phyloP scores from a whole-genome alignment of 2,113 vertebrate genomes.

The Lepus americanus region DNA sequence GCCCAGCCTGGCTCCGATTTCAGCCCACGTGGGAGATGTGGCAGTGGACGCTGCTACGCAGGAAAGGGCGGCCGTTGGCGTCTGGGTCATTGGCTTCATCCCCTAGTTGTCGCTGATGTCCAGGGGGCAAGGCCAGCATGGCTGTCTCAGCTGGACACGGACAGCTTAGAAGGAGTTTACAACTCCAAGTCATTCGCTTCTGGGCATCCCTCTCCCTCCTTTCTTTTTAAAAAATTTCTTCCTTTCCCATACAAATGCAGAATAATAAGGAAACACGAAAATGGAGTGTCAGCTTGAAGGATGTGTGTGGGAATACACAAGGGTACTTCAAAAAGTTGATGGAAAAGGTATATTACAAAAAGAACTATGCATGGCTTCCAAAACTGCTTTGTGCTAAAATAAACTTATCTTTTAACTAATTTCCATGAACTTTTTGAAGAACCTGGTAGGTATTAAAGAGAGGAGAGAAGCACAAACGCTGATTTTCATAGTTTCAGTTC shows the following conservation, averaged over 20 bases:
- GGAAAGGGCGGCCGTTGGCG: accelerated
- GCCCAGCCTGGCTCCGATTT: not conserved
- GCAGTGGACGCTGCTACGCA: accelerated
- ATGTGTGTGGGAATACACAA: no score
- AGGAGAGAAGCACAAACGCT: no score
- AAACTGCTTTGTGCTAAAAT: no score
- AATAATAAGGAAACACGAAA: not conserved
- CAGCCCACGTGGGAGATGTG: not conserved
- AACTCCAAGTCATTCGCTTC: not conserved
- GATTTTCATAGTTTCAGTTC: not conserved
- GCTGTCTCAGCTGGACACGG: not conserved
- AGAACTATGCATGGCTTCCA: no score
- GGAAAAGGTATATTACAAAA: no score
- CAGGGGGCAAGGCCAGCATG: not conserved
- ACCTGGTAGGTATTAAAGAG: not conserved
- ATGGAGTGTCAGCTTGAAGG: not conserved
- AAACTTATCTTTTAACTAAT: no score
- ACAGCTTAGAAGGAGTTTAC: not conserved
- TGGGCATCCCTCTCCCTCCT: no score
- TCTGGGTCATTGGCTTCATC: accelerated
- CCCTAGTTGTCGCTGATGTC: not conserved
- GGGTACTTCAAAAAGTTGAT: no score
- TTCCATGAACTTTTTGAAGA: no score
- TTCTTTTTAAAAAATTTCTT: not conserved
- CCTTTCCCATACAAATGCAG: not conserved